Percentiles rank a stretch among this genome's conserved stretches.
phyloP scores from a whole-genome alignment of 64 coral and sea anemone genomes.

The Porites lutea region DNA sequence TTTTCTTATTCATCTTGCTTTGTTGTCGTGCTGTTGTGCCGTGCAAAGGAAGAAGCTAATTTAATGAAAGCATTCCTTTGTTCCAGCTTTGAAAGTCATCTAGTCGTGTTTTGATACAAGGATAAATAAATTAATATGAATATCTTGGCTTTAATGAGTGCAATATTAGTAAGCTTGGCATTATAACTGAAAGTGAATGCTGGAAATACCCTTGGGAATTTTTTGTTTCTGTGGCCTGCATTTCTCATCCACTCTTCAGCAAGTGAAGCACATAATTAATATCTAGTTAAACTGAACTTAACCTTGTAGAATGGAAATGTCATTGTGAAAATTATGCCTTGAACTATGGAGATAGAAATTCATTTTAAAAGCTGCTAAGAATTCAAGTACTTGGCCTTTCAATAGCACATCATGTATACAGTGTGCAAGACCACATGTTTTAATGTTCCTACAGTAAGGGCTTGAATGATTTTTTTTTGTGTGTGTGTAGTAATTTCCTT shows the following conservation, averaged over 20 bases:
- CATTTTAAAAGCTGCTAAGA: background rate
- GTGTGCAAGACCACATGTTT: background rate
- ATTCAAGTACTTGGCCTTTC: background rate
- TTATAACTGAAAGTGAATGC: background rate
- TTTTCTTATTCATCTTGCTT: background rate
- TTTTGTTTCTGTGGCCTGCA: background rate
- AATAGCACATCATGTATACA: background rate
- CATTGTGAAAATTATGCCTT: background rate
- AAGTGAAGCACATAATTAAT: background rate
- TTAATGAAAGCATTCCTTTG: background rate
- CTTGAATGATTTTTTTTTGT: background rate
- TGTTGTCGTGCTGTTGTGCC: background rate
- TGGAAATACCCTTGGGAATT: background rate
- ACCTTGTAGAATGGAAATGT: background rate
- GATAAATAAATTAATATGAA: background rate
- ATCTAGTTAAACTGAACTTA: background rate
- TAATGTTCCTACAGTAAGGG: background rate
- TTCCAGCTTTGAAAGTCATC: background rate
- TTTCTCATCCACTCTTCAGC: background rate
- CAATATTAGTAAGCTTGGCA: background rate
- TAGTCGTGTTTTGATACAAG: conserved; percentile 12
- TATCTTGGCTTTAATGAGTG: background rate
- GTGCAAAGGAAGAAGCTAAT: background rate
- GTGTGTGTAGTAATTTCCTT: background rate
- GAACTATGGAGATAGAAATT: background rate